Conservation (phyloP, 1,140 invertebrate genomes). For the Whitmania pigra region DNA sequence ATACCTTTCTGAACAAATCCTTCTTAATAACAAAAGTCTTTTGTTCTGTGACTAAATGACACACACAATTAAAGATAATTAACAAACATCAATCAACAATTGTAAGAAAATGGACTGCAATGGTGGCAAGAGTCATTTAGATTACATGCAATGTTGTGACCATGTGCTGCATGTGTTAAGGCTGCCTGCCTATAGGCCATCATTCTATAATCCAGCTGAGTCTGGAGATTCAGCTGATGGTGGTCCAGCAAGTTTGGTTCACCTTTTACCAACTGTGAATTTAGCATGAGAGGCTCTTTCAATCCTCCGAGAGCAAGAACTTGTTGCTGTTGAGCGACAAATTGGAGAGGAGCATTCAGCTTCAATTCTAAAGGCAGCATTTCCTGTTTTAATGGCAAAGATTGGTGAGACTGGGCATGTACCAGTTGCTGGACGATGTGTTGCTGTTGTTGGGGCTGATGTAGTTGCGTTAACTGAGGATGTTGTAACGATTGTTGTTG, state of each 20-base stretch:
- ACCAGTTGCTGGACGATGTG: slow-evolving; percentile 7
- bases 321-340: slow-evolving; percentile 6
- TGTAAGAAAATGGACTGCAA: no score
- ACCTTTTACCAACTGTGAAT: slow-evolving; percentile 5
- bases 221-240: slow-evolving; percentile 1
- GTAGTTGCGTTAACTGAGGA: neutral
- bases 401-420: neutral
- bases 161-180: no score
- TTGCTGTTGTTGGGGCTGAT: slow-evolving; percentile 10
- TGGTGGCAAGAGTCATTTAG: no score
- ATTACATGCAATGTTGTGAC: no score
- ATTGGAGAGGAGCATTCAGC: neutral
- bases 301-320: slow-evolving; percentile 3
- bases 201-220: slow-evolving; percentile 5
- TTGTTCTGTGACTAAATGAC: no score
- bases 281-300: neutral
- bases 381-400: slow-evolving; percentile 9
- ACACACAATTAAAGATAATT: no score
- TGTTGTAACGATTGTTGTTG: neutral
- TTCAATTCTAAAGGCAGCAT: slow-evolving; percentile 3
- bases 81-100: no score
- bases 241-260: slow-evolving; percentile 9
- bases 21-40: no score
- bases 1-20: no score
- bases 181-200: slow-evolving; percentile 2